These are phyloP conservation scores for Oceanites oceanicus DNA, from an alignment of 2,113 vertebrate species.

Conservation along the genomic window DNA sequence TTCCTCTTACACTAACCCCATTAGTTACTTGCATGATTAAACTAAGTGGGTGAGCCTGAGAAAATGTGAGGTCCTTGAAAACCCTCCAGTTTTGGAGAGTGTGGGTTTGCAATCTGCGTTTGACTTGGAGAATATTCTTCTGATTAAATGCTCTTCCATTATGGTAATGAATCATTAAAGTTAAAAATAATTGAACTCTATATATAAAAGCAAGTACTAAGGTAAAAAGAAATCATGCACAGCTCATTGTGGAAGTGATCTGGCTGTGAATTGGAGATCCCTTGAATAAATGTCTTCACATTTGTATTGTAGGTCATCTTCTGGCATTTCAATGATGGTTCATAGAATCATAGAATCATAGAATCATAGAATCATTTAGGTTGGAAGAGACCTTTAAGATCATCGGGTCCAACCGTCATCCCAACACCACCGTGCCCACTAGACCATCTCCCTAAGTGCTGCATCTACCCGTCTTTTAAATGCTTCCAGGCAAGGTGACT, in stretches of 20 bases:
- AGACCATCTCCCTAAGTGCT: no score
- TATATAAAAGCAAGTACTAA: background rate
- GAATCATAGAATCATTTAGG: no score
- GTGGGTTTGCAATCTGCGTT: constrained; percentile 5
- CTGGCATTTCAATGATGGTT: background rate
- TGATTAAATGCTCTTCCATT: background rate
- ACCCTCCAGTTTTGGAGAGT: background rate
- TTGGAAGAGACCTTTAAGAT: no score
- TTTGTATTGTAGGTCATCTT: background rate
- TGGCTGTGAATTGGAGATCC: background rate
- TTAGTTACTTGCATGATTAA: constrained; percentile 46
- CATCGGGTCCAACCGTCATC: no score
- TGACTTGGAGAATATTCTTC: constrained; percentile 5
- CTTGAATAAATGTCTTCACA: background rate
- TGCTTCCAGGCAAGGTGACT: no score
- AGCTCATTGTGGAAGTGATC: background rate
- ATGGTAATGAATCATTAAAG: background rate
- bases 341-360: no score
- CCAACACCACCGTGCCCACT: no score
- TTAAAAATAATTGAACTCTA: background rate
- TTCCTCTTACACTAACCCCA: background rate
- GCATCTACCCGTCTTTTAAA: no score
- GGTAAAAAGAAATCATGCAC: background rate
- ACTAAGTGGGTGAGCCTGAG: background rate
- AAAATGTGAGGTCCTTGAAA: constrained; percentile 21